Base-by-base conservation (phyloP, 2,888 invertebrate species). In the Drosophila glabriapex region DNA sequence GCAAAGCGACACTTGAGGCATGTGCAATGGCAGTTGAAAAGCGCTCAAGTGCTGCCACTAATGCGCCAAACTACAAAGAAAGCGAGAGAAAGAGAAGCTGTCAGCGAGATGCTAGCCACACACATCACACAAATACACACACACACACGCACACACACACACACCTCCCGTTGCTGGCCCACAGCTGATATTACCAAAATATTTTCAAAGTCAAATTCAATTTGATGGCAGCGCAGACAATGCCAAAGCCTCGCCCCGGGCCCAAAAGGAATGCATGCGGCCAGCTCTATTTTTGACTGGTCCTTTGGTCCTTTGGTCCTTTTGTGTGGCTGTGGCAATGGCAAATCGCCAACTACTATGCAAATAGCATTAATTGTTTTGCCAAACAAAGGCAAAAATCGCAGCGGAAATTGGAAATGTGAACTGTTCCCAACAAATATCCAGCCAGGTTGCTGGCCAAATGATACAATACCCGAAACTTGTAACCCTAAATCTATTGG, bases 331-430 rank as follows among this genome's bases (percentile, higher is more conserved):
- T 33, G 37, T 37, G 39, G 56, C 56, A 39, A 41, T 5, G 29
- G n/a, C 29, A 66, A 70, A 71, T 72, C 68, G 68, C 80, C 72
- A 73, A 73, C 90, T 29, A 71, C 71, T 85, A 90, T 86, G 86
- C 86, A 88, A 88, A 88, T 84, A 88, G 78, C 76, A 89, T 90
- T 88, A 90, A 88, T 88, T 88, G 91, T 88, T 90, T 88, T 74
- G 78, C 72, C 85, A 89, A 87, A 87, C 89, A 87, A 87, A 75
- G 64, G 84, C 68, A 39, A 66, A 71, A 69, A 58, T 55, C 69
- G 80, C 59, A 71, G 74, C 58, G 65, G 68, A 85, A 85, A 76
- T 82, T 72, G 78, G 68, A 76, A 85, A 85, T 76, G 83, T 55
- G 64, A 66, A 61, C 71, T 60, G 56, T 63, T 73, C 58, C 12